Conservation (phyloP, 2,797 vertebrate species). For the Chloroceryle inda region DNA sequence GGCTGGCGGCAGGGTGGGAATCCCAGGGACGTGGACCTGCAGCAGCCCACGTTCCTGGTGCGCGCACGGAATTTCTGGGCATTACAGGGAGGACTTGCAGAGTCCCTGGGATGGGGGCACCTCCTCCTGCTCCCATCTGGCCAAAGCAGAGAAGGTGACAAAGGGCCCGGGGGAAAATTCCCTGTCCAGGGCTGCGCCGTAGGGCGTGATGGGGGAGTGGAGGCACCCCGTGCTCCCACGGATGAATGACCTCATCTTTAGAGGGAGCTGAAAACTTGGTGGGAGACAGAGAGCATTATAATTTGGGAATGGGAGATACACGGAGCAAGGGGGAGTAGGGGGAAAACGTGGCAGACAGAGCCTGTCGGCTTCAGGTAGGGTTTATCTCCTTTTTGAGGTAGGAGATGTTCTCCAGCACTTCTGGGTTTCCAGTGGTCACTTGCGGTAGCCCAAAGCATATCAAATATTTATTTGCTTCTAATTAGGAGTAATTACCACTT, state of each 20-base stretch:
- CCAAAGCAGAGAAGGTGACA: not conserved
- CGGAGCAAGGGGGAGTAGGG: too few species aligned
- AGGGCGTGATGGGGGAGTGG: accelerated
- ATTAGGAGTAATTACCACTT: conserved; percentile 72
- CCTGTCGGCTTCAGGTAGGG: not conserved
- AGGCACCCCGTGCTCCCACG: not conserved
- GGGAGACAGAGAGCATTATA: accelerated
- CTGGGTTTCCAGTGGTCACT: not conserved
- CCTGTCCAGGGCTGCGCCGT: accelerated
- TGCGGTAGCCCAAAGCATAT: not conserved
- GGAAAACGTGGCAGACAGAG: accelerated
- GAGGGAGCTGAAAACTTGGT: not conserved
- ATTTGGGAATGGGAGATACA: accelerated
- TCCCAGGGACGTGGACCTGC: not conserved
- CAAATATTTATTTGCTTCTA: conserved; percentile 66
- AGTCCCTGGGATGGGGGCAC: not conserved
- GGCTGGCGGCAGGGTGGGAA: not conserved
- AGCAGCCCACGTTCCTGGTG: too few species aligned
- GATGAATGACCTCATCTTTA: not conserved
- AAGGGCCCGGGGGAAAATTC: not conserved
- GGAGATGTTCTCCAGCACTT: not conserved
- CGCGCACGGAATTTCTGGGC: accelerated
- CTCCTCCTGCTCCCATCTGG: too few species aligned
- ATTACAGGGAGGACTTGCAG: not conserved
- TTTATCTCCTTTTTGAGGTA: not conserved